Conservation (phyloP, 2,797 vertebrate species). For the Coilia nasus region DNA sequence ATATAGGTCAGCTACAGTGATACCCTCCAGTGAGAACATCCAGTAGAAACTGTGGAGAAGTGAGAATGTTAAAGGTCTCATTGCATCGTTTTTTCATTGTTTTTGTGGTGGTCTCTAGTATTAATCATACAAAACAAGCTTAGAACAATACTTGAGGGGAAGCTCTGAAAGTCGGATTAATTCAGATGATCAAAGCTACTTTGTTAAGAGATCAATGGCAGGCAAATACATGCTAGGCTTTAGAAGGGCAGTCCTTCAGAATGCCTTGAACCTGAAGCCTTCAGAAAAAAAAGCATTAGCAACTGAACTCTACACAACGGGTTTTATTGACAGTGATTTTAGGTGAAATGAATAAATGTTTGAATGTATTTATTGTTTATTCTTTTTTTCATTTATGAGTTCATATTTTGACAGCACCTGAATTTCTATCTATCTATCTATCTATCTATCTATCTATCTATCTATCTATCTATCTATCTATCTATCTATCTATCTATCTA, state of each 20-base stretch:
- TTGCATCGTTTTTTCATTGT: no score
- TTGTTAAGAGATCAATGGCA: background rate
- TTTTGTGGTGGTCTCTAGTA: no score
- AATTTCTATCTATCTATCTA: no score
- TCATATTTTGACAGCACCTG: no score
- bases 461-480: no score
- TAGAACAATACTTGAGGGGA: background rate
- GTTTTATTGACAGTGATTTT: background rate
- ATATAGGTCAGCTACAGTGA: background rate
- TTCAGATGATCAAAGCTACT: background rate
- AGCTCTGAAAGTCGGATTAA: background rate
- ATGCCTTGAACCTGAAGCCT: background rate
- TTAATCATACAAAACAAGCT: slow-evolving; percentile 19
- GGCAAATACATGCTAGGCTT: slow-evolving; percentile 19
- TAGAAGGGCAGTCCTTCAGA: background rate
- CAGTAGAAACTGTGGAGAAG: background rate
- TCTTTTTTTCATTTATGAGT: no score
- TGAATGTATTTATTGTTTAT: no score
- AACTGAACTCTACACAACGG: background rate
- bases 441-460: no score
- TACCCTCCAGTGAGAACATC: background rate
- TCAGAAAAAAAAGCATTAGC: background rate
- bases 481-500: no score
- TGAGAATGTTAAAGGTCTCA: background rate
- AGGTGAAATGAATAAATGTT: no score